phyloP scores from a whole-genome alignment of 2,888 invertebrate species.

The Lathronympha strigana region DNA sequence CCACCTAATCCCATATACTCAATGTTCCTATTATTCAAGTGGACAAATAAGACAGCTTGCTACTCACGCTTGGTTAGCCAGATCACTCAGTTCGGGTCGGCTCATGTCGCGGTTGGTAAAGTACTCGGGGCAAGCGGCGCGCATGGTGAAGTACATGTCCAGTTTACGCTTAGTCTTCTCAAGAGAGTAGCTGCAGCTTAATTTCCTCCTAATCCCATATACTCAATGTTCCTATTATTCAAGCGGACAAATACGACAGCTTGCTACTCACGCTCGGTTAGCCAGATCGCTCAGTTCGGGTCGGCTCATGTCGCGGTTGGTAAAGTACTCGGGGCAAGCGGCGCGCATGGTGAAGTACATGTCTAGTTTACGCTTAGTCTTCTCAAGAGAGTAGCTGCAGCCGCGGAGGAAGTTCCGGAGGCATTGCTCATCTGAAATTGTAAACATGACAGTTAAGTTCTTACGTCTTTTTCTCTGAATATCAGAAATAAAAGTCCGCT shows the following conservation, averaged over 20 bases:
- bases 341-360: slow-evolving; percentile 90
- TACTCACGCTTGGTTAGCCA: slow-evolving; percentile 86
- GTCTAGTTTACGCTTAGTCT: slow-evolving; percentile 89
- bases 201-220: no score
- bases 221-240: no score
- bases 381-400: slow-evolving; percentile 90
- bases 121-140: slow-evolving; percentile 74
- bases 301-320: slow-evolving; percentile 87
- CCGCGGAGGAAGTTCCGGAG: slow-evolving; percentile 89
- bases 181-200: slow-evolving; percentile 90
- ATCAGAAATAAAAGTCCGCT: no score
- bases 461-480: neutral
- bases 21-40: no score
- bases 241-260: no score
- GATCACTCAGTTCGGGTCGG: slow-evolving; percentile 85
- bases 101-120: no score
- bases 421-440: slow-evolving; percentile 85
- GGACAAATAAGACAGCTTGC: no score
- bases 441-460: neutral
- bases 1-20: no score
- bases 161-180: slow-evolving; percentile 90
- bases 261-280: slow-evolving; percentile 85
- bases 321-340: slow-evolving; percentile 91
- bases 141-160: slow-evolving; percentile 91
- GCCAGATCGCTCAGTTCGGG: slow-evolving; percentile 85